These are phyloP conservation scores for Nasonia longicornis DNA, from an alignment of 1,140 invertebrate genomes.

Conservation along the genomic window DNA sequence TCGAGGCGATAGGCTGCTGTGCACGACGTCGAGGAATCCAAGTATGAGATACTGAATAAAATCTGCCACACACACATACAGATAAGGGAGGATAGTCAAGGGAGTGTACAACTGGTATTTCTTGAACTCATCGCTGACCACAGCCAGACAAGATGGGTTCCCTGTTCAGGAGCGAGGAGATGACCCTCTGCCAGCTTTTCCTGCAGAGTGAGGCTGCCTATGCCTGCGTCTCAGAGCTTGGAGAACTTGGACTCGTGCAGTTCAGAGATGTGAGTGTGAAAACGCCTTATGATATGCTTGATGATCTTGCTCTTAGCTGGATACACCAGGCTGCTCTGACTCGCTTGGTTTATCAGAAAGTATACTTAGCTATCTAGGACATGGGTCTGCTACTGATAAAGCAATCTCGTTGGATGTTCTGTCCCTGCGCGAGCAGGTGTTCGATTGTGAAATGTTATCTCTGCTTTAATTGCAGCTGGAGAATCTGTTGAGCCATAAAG, in stretches of 20 bases:
- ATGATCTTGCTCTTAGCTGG: background rate
- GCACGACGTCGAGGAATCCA: background rate
- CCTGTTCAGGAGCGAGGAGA: slow-evolving; percentile 90
- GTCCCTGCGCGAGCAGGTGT: background rate
- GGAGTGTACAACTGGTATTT: background rate
- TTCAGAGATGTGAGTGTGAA: slow-evolving; percentile 87
- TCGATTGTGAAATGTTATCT: background rate
- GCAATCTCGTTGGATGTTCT: background rate
- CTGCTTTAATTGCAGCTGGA: background rate
- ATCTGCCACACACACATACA: background rate
- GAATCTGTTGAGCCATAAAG: background rate
- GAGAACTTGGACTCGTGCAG: slow-evolving; percentile 92
- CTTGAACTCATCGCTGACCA: background rate
- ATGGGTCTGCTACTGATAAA: background rate
- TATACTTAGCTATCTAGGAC: background rate
- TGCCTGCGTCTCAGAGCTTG: slow-evolving; percentile 91
- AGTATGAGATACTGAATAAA: background rate
- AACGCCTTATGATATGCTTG: background rate
- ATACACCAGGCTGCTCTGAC: background rate
- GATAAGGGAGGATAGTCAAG: background rate
- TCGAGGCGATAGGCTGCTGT: background rate
- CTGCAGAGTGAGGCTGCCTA: slow-evolving; percentile 94
- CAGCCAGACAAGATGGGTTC: slow-evolving; percentile 75
- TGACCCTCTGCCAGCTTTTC: slow-evolving; percentile 91
- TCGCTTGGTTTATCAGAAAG: background rate